Evolutionary conservation across 2,888 invertebrate genomes (phyloP).

Genomic region (Polietes domitor): DNA sequence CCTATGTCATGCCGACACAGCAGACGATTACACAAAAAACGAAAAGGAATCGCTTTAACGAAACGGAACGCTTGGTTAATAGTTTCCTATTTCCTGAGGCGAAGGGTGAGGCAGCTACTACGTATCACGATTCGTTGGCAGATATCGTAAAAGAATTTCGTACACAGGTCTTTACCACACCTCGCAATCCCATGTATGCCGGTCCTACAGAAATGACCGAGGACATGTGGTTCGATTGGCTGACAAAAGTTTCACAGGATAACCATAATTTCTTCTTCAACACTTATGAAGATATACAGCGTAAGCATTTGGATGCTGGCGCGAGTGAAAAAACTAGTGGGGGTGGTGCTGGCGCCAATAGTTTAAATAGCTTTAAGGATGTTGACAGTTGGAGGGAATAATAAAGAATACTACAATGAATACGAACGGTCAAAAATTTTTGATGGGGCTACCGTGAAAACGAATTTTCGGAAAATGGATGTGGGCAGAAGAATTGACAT

Average conservation of each 20-base stretch:
- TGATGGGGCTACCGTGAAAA: too few relatives aligned
- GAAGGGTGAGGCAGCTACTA: conserved; percentile 66
- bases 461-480: too few relatives aligned
- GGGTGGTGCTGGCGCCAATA: conserved; percentile 21
- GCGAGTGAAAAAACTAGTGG: conserved; percentile 31
- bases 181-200: conserved; percentile 73
- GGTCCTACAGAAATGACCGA: conserved; percentile 73
- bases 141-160: conserved; percentile 71
- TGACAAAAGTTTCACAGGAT: conserved; percentile 71
- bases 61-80: conserved; percentile 70
- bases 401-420: conserved; percentile 7
- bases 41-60: conserved; percentile 67
- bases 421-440: not conserved
- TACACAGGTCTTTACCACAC: conserved; percentile 75
- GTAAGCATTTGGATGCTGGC: conserved; percentile 68
- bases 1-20: conserved; percentile 40
- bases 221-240: conserved; percentile 75
- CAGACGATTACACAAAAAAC: conserved; percentile 66
- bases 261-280: conserved; percentile 75
- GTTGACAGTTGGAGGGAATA: conserved; percentile 68
- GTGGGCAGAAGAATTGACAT: too few relatives aligned
- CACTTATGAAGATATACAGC: conserved; percentile 73
- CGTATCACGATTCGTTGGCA: conserved; percentile 70
- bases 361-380: conserved; percentile 61
- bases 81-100: conserved; percentile 73